Base-by-base conservation (phyloP, 2,113 vertebrate genomes). In the Telmatochromis sp. region DNA sequence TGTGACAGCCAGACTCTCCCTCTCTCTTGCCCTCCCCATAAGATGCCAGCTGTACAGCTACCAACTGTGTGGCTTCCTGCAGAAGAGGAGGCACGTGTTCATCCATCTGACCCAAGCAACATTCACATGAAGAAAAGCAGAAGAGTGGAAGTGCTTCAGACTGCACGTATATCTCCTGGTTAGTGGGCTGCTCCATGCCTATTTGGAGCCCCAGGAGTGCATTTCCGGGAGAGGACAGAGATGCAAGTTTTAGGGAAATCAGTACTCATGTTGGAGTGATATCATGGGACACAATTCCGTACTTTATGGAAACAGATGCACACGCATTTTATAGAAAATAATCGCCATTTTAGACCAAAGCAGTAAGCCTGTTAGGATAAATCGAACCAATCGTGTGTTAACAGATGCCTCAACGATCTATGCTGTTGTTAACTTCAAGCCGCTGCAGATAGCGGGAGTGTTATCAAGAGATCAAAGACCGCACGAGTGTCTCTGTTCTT, bases 1-100 rank as follows among this genome's bases (percentile, higher is more conserved):
- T 91, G 89, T 84, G 89, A 92, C 84, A 58, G 71, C 75, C 71
- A 87, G 81, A 86, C 58, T 37, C 83, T 81, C 83, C 60, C 60
- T 47, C n/a, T 75, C 80, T 71, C 80, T 79, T 40, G 42, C 37
- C 80, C 65, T 47, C 58, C 23, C 79, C 12, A 75, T 86, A 90
- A 83, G 88, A 93, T 92, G 87, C 93, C 92, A 95, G 92, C 87
- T 93, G 85, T 83, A 93, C 82, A 51, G 86, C 86, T 75, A 51
- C 82, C 82, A 23, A 86, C 81, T 87, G 87, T 83, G 91, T 82
- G 53, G 87, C 88, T 89, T 89, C 88, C 90, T 90, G 91, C 86
- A 93, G 92, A 94, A 91, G 89, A 91, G 80, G 80, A 86, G 80
- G 93, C 95, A 96, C 94, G 94, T 95, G 96, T 91, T 87, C 93